Evolutionary conservation across 2,797 vertebrate genomes (phyloP).

Genomic region (Sebastes taczanowskii): DNA sequence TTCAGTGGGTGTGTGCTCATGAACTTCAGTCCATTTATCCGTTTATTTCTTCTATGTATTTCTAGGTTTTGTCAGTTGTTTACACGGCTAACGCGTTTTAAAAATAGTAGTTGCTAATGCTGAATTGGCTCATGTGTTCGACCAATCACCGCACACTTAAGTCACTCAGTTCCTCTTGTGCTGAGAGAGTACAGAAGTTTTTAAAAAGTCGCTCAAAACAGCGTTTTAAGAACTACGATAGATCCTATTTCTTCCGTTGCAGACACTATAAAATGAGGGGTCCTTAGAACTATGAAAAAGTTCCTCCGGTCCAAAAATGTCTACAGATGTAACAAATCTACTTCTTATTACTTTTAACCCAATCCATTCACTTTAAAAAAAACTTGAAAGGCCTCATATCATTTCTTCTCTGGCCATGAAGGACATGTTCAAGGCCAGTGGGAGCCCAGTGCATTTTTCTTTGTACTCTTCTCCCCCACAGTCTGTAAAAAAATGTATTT

Average conservation of each 20-base stretch:
- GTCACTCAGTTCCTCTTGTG: not conserved
- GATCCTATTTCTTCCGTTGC: no score
- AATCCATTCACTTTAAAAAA: not conserved
- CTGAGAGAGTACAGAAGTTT: not conserved
- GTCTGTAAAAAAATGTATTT: constrained; percentile 2
- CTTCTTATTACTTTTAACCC: not conserved
- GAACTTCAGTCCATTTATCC: not conserved
- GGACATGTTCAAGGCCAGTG: constrained; percentile 4
- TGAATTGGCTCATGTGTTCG: not conserved
- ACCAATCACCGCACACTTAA: not conserved
- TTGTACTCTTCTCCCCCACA: constrained; percentile 10
- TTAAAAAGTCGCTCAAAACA: not conserved
- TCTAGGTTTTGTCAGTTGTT: not conserved
- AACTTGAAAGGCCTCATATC: constrained; percentile 1
- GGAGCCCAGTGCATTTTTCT: not conserved
- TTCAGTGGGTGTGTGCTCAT: not conserved
- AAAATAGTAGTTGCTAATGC: not conserved
- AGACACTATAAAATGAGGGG: no score
- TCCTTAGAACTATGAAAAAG: not conserved
- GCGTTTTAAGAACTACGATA: no score
- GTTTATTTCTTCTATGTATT: not conserved
- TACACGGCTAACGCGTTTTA: not conserved
- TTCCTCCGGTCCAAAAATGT: not conserved
- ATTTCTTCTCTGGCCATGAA: not conserved
- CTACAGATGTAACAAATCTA: not conserved